These are phyloP conservation scores for Microcebus ravelobensis DNA, from an alignment of 2,113 vertebrate species.

Conservation along the genomic window DNA sequence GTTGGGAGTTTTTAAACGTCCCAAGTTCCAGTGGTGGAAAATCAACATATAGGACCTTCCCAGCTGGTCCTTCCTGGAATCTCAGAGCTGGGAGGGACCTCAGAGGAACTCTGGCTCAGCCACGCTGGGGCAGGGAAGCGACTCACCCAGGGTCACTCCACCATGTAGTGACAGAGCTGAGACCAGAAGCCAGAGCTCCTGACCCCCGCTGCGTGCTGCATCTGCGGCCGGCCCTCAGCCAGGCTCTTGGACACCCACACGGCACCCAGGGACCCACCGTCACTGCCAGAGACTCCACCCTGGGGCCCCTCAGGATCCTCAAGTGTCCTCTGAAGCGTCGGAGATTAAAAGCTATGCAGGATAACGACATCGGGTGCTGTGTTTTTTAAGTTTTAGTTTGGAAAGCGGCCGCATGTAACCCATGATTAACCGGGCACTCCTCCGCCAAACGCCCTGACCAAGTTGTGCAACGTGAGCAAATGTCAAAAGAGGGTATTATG, in stretches of 20 bases:
- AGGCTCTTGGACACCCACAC: neutral
- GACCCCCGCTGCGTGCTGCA: accelerated
- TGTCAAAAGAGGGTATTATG: no score
- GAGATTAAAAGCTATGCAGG: constrained; percentile 30
- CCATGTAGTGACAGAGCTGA: neutral
- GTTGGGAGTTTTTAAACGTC: neutral
- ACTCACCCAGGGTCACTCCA: neutral
- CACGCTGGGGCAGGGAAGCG: neutral
- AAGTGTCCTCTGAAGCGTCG: neutral
- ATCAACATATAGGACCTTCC: neutral
- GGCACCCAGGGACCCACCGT: neutral
- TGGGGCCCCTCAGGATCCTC: neutral
- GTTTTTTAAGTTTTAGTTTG: neutral
- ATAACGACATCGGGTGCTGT: neutral
- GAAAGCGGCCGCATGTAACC: neutral
- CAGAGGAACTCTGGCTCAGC: neutral
- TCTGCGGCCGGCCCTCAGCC: neutral
- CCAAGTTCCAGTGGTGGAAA: neutral
- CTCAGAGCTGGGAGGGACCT: neutral
- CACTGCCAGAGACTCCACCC: neutral
- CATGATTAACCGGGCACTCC: neutral
- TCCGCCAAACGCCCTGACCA: neutral
- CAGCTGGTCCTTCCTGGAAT: neutral
- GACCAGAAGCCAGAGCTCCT: neutral
- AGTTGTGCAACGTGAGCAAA: neutral